A percentile compares a stretch with the other conserved stretches of the same genome.
These are phyloP conservation scores for Geopemphigus sp. DNA, from an alignment of 1,140 invertebrate genomes.

Conservation along the genomic window DNA sequence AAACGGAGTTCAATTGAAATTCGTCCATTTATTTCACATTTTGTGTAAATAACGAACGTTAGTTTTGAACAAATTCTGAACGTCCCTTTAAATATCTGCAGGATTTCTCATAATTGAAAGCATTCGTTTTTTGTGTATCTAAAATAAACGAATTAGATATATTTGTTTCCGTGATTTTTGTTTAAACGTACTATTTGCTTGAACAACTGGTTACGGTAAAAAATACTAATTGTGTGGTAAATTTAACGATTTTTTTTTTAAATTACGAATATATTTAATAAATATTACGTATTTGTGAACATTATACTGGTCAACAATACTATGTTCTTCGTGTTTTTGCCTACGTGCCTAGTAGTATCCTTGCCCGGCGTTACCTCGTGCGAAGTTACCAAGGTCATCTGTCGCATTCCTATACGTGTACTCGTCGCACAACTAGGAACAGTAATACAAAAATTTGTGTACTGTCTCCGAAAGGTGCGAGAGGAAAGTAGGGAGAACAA, in stretches of 20 bases:
- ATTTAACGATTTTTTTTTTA: neutral
- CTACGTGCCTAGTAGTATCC: conserved; percentile 11
- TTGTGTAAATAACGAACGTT: too few species aligned
- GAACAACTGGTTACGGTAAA: too few species aligned
- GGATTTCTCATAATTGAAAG: too few species aligned
- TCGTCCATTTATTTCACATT: too few species aligned
- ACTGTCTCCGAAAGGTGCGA: conserved; percentile 10
- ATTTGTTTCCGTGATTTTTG: too few species aligned
- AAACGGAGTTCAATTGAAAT: too few species aligned
- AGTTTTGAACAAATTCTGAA: too few species aligned
- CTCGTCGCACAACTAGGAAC: conserved; percentile 26
- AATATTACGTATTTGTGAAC: neutral
- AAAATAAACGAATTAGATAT: too few species aligned
- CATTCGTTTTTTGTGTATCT: too few species aligned
- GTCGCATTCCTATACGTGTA: conserved; percentile 34
- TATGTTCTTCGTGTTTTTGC: conserved; percentile 23
- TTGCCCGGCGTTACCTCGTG: neutral
- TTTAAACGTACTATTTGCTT: too few species aligned
- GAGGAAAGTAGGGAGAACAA: conserved; percentile 9
- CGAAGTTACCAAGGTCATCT: conserved; percentile 27
- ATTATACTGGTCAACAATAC: neutral
- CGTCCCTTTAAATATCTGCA: too few species aligned
- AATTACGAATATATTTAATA: neutral
- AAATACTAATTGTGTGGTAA: too few species aligned
- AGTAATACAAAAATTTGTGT: conserved; percentile 23